A percentile compares a stretch with the other conserved stretches of the same genome.
Evolutionary conservation across 2,113 vertebrate genomes (phyloP).

Genomic region (Hippocampus abdominalis): DNA sequence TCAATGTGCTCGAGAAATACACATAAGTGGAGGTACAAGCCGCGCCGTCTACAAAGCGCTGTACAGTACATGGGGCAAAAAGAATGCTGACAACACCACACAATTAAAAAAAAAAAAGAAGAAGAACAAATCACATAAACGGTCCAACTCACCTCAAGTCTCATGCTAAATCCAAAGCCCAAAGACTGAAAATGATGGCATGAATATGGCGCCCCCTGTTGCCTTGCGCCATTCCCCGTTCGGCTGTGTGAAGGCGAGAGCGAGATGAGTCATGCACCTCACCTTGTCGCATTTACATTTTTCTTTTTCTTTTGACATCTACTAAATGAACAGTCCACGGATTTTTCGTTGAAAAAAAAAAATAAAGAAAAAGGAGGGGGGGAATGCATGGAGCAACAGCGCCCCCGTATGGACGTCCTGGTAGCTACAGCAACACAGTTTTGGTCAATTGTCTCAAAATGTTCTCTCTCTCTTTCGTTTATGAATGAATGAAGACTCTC

Average conservation of each 20-base stretch:
- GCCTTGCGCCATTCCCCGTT: not conserved
- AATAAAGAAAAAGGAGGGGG: not conserved
- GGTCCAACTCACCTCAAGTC: too few species aligned
- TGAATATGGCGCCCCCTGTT: constrained; percentile 48
- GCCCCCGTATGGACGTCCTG: constrained; percentile 46
- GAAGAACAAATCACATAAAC: too few species aligned
- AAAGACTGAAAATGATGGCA: not conserved
- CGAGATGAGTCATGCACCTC: constrained; percentile 39
- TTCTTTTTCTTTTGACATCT: constrained; percentile 13
- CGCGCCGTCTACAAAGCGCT: too few species aligned
- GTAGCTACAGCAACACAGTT: not conserved
- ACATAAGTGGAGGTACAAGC: too few species aligned
- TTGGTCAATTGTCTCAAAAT: not conserved
- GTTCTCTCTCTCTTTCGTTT: too few species aligned
- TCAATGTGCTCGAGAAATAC: too few species aligned
- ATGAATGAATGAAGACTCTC: too few species aligned
- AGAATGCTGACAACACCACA: too few species aligned
- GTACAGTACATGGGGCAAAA: too few species aligned
- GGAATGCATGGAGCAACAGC: constrained; percentile 41
- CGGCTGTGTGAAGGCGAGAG: constrained; percentile 21
- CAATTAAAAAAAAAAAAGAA: too few species aligned
- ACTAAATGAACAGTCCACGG: constrained; percentile 35
- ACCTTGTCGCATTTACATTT: constrained; percentile 48
- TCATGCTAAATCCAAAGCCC: too few species aligned
- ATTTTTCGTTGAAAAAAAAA: constrained; percentile 27